Base-by-base conservation (phyloP, 1,140 invertebrate genomes). In the Drosophila pseudoobscura region DNA sequence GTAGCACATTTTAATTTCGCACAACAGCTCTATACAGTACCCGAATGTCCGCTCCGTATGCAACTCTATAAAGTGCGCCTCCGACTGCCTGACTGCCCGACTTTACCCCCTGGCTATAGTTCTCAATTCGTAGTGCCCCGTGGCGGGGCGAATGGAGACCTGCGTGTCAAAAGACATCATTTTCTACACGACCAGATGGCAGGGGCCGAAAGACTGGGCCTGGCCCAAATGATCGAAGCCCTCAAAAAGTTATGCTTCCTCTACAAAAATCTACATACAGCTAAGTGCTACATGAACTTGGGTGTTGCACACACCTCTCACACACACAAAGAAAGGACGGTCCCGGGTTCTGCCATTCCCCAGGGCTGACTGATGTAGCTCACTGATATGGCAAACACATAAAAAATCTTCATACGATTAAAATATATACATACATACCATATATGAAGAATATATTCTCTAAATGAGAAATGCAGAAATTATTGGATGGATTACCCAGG, bases 141-240 rank as follows among this genome's bases (percentile, higher is more conserved):
- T 55, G 63, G 53, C 65, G 57, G 64, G 35, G 20, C 54, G 51
- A 35, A 35, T 53, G 11, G 17, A 46, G 74, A 55, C 83, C 82
- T 87, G 78, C 82, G 82, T 87, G 82, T 82, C 83, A 87, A 78
- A 87, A 88, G 70, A 87, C 80, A 88, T 87, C 61, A 87, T 88
- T 85, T 88, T 46, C 83, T 71, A 82, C 83, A 88, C 71, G 80
- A 69, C 58, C 78, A 64, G 64, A 46, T 62, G 56, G 66, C 17
- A 44, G 60, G 60, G 45, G 43, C 43, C 62, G 61, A 75, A 56
- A 20, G 69, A 17, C 72, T 51, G 52, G 22, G 17, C 54, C 54
- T 64, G 13, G 13, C 20, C 41, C 20, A 26, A 68, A 60, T 88
- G 83, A 82, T 85, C 78, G 73, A 56, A 87, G 64, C 68, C 41